phyloP scores from a whole-genome alignment of 1,140 invertebrate species.

The Magallana gigas region DNA sequence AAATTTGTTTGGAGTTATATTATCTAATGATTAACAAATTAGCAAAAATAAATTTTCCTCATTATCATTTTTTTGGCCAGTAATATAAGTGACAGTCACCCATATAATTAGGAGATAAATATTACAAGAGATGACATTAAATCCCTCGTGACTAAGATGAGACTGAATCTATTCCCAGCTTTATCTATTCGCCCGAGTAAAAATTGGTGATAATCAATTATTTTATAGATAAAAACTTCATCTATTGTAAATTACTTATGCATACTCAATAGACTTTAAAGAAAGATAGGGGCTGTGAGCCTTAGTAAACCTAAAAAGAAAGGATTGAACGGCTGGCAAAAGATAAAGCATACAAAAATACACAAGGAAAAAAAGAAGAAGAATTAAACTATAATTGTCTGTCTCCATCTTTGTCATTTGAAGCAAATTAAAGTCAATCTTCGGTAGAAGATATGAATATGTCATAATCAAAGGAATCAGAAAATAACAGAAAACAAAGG shows the following conservation, averaged over 20 bases:
- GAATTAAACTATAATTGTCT: too few species aligned
- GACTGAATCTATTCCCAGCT: not conserved
- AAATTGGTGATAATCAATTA: not conserved
- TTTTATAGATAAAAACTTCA: not conserved
- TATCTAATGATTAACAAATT: too few species aligned
- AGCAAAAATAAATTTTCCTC: too few species aligned
- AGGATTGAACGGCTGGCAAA: too few species aligned
- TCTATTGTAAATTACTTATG: conserved; percentile 19
- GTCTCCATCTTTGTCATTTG: too few species aligned
- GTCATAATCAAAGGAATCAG: not conserved
- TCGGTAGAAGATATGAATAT: not conserved
- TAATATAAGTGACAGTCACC: too few species aligned
- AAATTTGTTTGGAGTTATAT: too few species aligned
- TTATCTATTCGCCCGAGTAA: not conserved
- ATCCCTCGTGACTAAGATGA: not conserved
- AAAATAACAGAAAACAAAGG: not conserved
- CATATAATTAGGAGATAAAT: not conserved
- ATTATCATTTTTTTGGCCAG: too few species aligned
- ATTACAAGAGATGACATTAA: not conserved
- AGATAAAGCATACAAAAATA: too few species aligned
- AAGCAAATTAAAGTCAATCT: too few species aligned
- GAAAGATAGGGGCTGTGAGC: not conserved
- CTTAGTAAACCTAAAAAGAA: too few species aligned
- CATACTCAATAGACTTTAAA: not conserved
- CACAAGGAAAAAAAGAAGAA: too few species aligned